Evolutionary conservation across 2,888 invertebrate species (phyloP), one percentile per base, ranked within the genome.

Genomic region (Amaurobius ferox): DNA sequence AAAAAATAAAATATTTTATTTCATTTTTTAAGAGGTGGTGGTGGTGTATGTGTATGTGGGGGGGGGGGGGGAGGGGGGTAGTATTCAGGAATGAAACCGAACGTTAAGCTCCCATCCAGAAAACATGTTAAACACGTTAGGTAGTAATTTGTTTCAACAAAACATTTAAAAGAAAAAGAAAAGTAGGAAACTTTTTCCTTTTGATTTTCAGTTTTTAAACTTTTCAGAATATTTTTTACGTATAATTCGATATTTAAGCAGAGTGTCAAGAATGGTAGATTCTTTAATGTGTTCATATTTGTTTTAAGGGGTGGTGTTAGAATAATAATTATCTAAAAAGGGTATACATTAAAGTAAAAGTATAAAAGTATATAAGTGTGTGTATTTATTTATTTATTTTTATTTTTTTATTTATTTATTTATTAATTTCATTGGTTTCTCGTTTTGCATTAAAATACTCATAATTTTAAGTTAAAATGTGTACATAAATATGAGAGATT

Each of bases 141-240:
- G 74, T 70, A 62, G 74, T 70, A 76, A 81, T 81, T 81, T 81
- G 81, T 81, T 70, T 81, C 26, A 32, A 72, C 72, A 35, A 9
- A 9, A 9, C 35, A 35, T 35, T 55, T 26, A 30, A 28, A n/a
- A 19, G 23, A 11, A 16, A 16, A 6, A 16, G 23, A n/a, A 48
- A n/a, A 40, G 40, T 11, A 40, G 40, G 13, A 16, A 11, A 13
- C 13, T 11, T 35, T 35, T 35, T 9, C 9, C 35, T 9, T 9
- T 9, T 35, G 6, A 5, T 9, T 9, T 9, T 9, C 35, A 5
- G 6, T 35, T 35, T 9, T 9, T 35, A 5, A 35, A 7, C 44
- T 44, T 44, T 16, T 9, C 44, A 9, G 7, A 48, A 26, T 11
- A 61, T 28, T 61, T 61, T 3, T 61, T 9, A 26, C 7, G 16